Conservation (phyloP, 2,797 vertebrate genomes). For the Argya squamiceps region DNA sequence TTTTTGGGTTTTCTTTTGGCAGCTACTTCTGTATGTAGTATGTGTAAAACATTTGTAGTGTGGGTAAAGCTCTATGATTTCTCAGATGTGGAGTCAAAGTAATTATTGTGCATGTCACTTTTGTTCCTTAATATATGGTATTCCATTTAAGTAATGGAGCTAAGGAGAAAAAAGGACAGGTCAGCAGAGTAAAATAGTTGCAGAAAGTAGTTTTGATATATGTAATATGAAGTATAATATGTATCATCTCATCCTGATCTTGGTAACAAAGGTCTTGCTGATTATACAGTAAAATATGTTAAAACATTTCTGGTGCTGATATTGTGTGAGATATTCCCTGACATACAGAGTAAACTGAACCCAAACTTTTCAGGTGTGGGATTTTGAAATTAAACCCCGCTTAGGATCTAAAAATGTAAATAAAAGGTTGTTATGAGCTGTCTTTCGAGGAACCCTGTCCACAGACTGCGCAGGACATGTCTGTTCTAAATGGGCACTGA, state of each 20-base stretch:
- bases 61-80: neutral
- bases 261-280: neutral
- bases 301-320: neutral
- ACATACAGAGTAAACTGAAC: fast-evolving
- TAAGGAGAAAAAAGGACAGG: neutral
- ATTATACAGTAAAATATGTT: neutral
- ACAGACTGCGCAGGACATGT: neutral
- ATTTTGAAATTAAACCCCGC: neutral
- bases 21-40: neutral
- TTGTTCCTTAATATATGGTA: neutral
- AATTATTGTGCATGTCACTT: neutral
- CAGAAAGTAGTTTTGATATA: neutral
- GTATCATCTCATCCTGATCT: neutral
- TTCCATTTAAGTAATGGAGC: neutral
- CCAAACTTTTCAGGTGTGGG: neutral
- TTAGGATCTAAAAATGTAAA: neutral
- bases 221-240: neutral
- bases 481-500: neutral
- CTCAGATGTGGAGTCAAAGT: neutral
- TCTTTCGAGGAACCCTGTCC: neutral
- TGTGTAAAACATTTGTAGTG: neutral
- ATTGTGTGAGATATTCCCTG: neutral
- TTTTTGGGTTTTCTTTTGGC: neutral
- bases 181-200: neutral
- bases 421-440: neutral